Base-by-base conservation (phyloP, 2,113 vertebrate genomes). In the Thinocorus orbignyianus region DNA sequence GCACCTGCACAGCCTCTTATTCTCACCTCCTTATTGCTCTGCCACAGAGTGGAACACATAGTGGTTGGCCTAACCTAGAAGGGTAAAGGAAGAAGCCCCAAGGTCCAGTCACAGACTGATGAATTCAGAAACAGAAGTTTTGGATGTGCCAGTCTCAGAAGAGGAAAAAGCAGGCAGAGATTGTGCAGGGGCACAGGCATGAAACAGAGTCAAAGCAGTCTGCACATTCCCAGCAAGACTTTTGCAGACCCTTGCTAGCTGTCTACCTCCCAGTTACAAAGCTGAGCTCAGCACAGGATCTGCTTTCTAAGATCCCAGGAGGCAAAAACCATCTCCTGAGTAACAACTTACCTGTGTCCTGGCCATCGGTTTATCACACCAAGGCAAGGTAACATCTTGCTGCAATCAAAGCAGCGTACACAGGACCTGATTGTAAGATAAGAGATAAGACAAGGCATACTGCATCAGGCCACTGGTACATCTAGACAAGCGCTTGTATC, bases 281-380 rank as follows among this genome's bases (percentile, higher is more conserved):
- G n/a, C 41, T 48, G 49, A 49, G n/a, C 24, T 57, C n/a, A 48
- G 30, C 49, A n/a, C 41, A 22, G 35, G 16, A 35, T 11, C 49
- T 30, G 24, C 15, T 55, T 48, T 28, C 48, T 48, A 49, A 88
- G n/a, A 79, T 13, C n/a, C 57, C 48, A 39, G 23, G n/a, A 71
- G 39, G 28, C 66, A 39, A 64, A 62, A 80, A 6, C 18, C 35
- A 2, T 3, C 68, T 66, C 60, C 37, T 15, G 26, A 57, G 30
- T 31, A 25, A 30, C 0, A 1, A 16, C 22, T 33, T 33, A 23
- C 23, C 22, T 11, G 5, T 1, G 0, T 4, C 13, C 49, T 16
- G 31, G 17, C 51, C 33, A 37, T 18, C 44, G 9, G 20, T 6
- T 24, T 26, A 61, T 44, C 37, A 16, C 22, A 58, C 52, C 31